Evolutionary conservation across 2,888 invertebrate genomes (phyloP).

Genomic region (Diplazon laetatorius): DNA sequence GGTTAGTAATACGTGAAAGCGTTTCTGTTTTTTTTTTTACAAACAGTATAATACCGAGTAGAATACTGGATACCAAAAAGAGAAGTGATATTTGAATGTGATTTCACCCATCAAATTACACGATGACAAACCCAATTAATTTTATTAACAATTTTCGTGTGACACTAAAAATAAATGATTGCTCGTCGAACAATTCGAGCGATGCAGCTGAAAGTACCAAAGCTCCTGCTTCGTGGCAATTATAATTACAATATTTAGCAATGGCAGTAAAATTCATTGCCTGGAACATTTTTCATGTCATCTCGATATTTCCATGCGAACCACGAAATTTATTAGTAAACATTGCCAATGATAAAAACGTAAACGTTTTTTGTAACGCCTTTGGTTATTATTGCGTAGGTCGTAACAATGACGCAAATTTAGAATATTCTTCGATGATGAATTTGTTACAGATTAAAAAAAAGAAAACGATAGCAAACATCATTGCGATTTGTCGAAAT

Average conservation of each 20-base stretch:
- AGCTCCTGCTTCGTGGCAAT: conserved; percentile 38
- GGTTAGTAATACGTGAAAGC: conserved; percentile 74
- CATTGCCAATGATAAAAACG: conserved; percentile 33
- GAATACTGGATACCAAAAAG: conserved; percentile 77
- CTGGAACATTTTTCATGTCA: conserved; percentile 44
- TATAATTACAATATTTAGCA: conserved; percentile 22
- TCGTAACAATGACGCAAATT: conserved; percentile 34
- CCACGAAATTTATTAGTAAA: conserved; percentile 44
- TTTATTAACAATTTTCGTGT: conserved; percentile 31
- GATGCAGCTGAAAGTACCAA: conserved; percentile 26
- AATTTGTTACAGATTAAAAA: too few species aligned
- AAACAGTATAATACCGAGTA: conserved; percentile 71
- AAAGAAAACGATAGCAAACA: too few species aligned
- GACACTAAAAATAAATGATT: background rate
- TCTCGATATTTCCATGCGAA: conserved; percentile 48
- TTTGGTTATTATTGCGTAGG: conserved; percentile 20
- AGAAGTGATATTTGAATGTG: conserved; percentile 46
- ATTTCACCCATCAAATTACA: conserved; percentile 56
- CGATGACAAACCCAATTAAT: conserved; percentile 35
- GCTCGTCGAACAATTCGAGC: conserved; percentile 23
- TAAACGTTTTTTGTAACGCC: conserved; percentile 18
- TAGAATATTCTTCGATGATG: conserved; percentile 28
- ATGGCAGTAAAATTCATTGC: conserved; percentile 44
- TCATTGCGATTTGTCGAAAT: conserved; percentile 49
- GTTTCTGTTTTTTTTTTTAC: conserved; percentile 63